These are phyloP conservation scores for Darevskia mixta DNA, from an alignment of 2,797 vertebrate genomes.

Conservation along the genomic window DNA sequence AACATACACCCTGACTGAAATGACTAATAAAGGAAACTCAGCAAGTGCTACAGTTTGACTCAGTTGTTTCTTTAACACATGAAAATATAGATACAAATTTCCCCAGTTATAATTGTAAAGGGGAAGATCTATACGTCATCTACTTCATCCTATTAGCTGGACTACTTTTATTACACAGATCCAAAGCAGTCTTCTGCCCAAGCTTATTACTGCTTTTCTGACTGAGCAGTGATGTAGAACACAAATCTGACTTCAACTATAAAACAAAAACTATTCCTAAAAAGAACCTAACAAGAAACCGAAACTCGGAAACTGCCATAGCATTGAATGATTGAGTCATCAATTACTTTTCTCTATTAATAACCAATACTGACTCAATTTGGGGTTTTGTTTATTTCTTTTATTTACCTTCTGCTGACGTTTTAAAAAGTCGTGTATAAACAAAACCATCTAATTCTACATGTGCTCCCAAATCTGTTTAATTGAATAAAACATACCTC, in stretches of 20 bases:
- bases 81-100: slow-evolving; percentile 20
- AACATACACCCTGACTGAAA: slow-evolving; percentile 82
- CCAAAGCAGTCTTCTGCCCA: not conserved
- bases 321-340: slow-evolving; percentile 79
- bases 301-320: slow-evolving; percentile 81
- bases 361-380: slow-evolving; percentile 76
- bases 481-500: slow-evolving; percentile 75
- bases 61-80: slow-evolving; percentile 69
- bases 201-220: fast-evolving
- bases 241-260: slow-evolving; percentile 68
- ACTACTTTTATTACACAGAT: not conserved
- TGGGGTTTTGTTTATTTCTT: slow-evolving; percentile 71
- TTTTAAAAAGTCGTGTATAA: slow-evolving; percentile 71
- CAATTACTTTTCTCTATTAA: slow-evolving; percentile 82
- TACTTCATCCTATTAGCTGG: not conserved
- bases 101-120: not conserved
- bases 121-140: not conserved
- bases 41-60: slow-evolving; percentile 80
- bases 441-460: slow-evolving; percentile 69
- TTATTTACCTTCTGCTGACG: not conserved
- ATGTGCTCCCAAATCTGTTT: slow-evolving; percentile 70
- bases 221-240: not conserved
- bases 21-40: slow-evolving; percentile 88
- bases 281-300: slow-evolving; percentile 83
- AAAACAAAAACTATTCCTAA: slow-evolving; percentile 83